Percentiles rank a stretch among this genome's conserved stretches.
phyloP scores from a whole-genome alignment of 2,888 invertebrate genomes.

The Nymphalis urticae region DNA sequence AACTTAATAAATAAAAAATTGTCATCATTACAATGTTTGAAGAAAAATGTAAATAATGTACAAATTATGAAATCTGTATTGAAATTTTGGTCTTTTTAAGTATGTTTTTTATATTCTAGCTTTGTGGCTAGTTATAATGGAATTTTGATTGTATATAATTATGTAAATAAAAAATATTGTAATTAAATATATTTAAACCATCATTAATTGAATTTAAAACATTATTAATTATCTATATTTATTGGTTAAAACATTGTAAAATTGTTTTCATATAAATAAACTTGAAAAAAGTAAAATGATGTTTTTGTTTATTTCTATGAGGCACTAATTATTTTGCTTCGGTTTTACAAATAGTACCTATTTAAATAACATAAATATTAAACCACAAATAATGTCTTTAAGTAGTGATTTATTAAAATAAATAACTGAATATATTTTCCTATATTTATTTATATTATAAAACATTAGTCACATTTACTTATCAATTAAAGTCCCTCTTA shows the following conservation, averaged over 20 bases:
- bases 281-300: slow-evolving; percentile 40
- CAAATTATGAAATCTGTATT: slow-evolving; percentile 53
- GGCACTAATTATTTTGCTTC: neutral
- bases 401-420: neutral
- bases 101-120: slow-evolving; percentile 64
- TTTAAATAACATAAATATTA: too few species aligned
- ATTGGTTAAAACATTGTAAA: slow-evolving; percentile 77
- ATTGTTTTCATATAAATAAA: slow-evolving; percentile 78
- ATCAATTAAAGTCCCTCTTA: slow-evolving; percentile 92
- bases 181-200: slow-evolving; percentile 74
- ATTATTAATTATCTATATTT: slow-evolving; percentile 68
- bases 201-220: slow-evolving; percentile 68
- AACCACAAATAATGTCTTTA: too few species aligned
- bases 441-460: neutral
- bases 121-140: slow-evolving; percentile 54
- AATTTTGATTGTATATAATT: slow-evolving; percentile 65
- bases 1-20: neutral
- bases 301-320: slow-evolving; percentile 5
- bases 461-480: slow-evolving; percentile 55
- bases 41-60: slow-evolving; percentile 70
- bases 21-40: slow-evolving; percentile 21
- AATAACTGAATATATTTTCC: too few species aligned
- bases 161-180: slow-evolving; percentile 64
- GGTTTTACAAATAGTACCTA: too few species aligned
- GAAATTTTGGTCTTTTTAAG: slow-evolving; percentile 51